phyloP scores from a whole-genome alignment of 2,113 vertebrate genomes.

The Thinocorus orbignyianus region DNA sequence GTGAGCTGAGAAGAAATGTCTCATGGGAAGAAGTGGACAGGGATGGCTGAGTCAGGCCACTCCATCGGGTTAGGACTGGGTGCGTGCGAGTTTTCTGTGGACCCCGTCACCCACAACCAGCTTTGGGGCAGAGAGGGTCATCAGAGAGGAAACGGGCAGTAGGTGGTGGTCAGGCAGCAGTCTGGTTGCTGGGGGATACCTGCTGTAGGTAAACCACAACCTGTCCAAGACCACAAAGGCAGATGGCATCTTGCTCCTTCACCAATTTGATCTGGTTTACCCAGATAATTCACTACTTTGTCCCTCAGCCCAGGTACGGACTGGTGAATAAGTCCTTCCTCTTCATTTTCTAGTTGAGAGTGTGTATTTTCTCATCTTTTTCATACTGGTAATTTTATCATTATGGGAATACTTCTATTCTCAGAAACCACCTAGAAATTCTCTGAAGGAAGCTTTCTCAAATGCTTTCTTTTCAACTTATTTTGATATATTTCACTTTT shows the following conservation, averaged over 20 bases:
- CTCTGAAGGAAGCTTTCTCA: background rate
- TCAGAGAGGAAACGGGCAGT: accelerated
- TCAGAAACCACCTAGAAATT: background rate
- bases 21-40: background rate
- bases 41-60: background rate
- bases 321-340: background rate
- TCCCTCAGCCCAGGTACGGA: background rate
- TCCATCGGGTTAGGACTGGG: background rate
- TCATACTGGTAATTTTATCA: background rate
- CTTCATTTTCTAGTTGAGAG: background rate
- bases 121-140: background rate
- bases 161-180: background rate
- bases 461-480: background rate
- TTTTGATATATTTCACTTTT: background rate
- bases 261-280: background rate
- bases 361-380: background rate
- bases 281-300: background rate
- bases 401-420: background rate
- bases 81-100: background rate
- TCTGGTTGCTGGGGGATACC: background rate
- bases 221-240: background rate
- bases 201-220: background rate
- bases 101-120: background rate
- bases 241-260: background rate
- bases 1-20: background rate